A percentile compares a stretch with the other conserved stretches of the same genome.
Evolutionary conservation across 1,140 invertebrate genomes (phyloP).

Genomic region (Batillaria attramentaria): DNA sequence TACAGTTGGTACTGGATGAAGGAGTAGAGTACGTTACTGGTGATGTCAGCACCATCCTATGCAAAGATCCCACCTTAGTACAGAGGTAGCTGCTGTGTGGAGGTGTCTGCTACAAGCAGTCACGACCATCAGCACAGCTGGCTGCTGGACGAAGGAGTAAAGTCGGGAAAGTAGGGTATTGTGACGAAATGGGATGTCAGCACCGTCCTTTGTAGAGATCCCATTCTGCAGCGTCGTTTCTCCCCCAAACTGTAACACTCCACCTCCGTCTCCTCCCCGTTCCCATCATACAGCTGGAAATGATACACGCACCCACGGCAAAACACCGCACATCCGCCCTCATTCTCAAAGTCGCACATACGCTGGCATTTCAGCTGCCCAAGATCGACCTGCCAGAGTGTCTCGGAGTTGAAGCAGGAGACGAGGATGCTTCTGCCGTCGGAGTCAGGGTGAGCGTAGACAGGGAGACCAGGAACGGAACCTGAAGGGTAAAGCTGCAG

Average conservation of each 20-base stretch:
- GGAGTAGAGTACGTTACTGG: no score
- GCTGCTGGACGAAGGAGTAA: background rate
- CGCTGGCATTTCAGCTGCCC: background rate
- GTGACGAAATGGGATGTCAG: conserved; percentile 24
- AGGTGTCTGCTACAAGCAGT: no score
- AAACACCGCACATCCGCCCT: conserved; percentile 16
- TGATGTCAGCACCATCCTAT: no score
- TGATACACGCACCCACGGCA: background rate
- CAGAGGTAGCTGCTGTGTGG: no score
- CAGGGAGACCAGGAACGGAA: conserved; percentile 11
- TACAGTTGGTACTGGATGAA: no score
- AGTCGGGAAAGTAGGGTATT: conserved; percentile 3
- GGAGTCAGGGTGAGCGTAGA: conserved; percentile 12
- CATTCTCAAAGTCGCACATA: background rate
- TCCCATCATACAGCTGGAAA: conserved; percentile 9
- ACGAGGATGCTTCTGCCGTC: conserved; percentile 1
- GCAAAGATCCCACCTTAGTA: no score
- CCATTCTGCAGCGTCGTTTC: background rate
- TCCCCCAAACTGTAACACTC: conserved; percentile 1
- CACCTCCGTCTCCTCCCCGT: background rate
- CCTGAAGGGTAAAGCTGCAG: conserved; percentile 10
- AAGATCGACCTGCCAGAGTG: conserved; percentile 19
- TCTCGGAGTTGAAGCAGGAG: conserved; percentile 20
- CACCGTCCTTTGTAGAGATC: background rate
- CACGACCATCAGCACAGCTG: background rate